A percentile compares a stretch with the other conserved stretches of the same genome.
Conservation (phyloP, 2,113 vertebrate genomes). For the Hiodon tergisus region DNA sequence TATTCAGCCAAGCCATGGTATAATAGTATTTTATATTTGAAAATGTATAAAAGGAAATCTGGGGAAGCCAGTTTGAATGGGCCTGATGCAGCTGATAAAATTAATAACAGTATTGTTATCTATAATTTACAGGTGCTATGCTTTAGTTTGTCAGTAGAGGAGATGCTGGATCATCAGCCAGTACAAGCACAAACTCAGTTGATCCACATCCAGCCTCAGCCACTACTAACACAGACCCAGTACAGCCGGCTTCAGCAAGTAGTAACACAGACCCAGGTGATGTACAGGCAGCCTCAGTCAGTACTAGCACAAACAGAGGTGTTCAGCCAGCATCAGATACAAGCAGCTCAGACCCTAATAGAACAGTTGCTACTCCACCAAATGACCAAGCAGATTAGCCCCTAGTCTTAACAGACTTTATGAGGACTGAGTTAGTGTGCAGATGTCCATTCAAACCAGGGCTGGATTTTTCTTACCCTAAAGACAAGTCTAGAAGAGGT, state of each 20-base stretch:
- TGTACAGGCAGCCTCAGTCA: no score
- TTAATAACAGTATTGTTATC: background rate
- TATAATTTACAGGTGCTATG: background rate
- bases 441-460: constrained; percentile 21
- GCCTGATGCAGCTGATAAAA: background rate
- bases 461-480: constrained; percentile 20
- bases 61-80: background rate
- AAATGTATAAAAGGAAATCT: constrained; percentile 5
- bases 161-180: background rate
- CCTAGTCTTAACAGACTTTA: constrained; percentile 25
- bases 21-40: background rate
- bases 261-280: no score
- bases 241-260: constrained; percentile 9
- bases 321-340: background rate
- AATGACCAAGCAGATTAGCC: constrained; percentile 22
- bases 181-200: constrained; percentile 14
- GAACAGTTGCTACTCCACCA: constrained; percentile 24
- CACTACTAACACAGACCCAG: constrained; percentile 18
- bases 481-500: constrained; percentile 24
- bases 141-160: background rate
- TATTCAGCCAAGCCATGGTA: background rate
- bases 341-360: constrained; percentile 19
- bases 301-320: constrained; percentile 20
- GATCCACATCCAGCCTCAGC: constrained; percentile 14
- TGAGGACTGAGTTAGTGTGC: constrained; percentile 21